Percentiles rank a stretch among this genome's conserved stretches.
These are phyloP conservation scores for Sitodiplosis mosellana DNA, from an alignment of 1,140 invertebrate genomes.

Conservation along the genomic window DNA sequence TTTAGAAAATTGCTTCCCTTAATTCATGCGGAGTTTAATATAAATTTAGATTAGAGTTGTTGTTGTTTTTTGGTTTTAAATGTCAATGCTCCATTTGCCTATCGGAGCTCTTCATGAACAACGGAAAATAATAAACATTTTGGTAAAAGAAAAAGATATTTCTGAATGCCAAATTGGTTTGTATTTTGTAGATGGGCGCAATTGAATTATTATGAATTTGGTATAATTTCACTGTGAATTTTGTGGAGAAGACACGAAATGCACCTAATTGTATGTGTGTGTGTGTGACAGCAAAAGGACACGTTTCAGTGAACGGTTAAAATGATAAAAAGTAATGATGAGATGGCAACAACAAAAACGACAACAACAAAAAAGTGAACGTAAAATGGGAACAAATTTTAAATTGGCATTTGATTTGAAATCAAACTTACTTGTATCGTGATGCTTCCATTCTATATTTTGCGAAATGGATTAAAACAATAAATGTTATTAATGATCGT, in stretches of 20 bases:
- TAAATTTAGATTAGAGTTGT: not conserved
- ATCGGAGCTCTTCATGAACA: too few relatives aligned
- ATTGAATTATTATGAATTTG: too few relatives aligned
- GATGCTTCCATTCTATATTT: constrained; percentile 40
- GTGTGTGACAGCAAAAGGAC: too few relatives aligned
- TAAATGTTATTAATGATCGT: too few relatives aligned
- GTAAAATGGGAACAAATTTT: too few relatives aligned
- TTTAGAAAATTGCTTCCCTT: not conserved
- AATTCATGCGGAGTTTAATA: not conserved
- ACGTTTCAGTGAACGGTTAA: not conserved
- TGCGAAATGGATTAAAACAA: too few relatives aligned
- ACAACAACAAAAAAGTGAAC: not conserved
- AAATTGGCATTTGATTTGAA: not conserved
- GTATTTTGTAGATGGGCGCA: too few relatives aligned
- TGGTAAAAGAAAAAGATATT: too few relatives aligned
- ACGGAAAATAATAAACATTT: too few relatives aligned
- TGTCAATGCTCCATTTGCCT: not conserved
- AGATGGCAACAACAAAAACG: constrained; percentile 1
- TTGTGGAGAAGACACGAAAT: not conserved
- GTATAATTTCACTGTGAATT: too few relatives aligned
- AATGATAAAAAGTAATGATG: constrained; percentile 4
- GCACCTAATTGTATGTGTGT: too few relatives aligned
- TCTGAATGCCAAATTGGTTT: too few relatives aligned
- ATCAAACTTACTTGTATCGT: constrained; percentile 47
- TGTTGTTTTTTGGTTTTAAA: not conserved